These are phyloP conservation scores for Ranitomeya imitator DNA, from an alignment of 2,113 vertebrate species.

Conservation along the genomic window DNA sequence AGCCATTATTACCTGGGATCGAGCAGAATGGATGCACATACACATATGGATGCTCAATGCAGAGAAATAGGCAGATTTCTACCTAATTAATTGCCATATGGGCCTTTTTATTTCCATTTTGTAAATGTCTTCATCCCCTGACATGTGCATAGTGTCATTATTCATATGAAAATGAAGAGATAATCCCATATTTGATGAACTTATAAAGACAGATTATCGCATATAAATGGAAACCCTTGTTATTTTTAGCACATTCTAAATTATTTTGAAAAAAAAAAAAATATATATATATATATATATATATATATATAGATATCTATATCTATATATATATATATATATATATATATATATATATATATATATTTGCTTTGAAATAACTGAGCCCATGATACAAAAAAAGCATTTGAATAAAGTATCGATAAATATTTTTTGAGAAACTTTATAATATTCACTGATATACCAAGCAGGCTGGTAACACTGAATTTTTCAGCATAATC, in stretches of 20 bases:
- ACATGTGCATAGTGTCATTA: neutral
- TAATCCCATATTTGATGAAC: neutral
- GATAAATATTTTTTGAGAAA: conserved; percentile 26
- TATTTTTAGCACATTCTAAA: neutral
- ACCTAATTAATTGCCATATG: conserved; percentile 14
- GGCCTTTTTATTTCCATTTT: conserved; percentile 9
- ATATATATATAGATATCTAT: no score
- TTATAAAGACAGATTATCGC: neutral
- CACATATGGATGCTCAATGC: conserved; percentile 9
- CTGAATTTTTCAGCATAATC: conserved; percentile 49
- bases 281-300: no score
- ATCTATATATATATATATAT: no score
- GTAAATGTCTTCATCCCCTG: conserved; percentile 6
- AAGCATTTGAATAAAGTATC: neutral
- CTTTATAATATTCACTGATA: conserved; percentile 31
- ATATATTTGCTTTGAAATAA: neutral
- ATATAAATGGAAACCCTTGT: neutral
- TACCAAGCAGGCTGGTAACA: neutral
- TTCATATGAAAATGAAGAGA: neutral
- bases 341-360: no score
- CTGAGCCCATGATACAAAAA: neutral
- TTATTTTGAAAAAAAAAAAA: neutral
- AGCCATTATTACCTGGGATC: neutral
- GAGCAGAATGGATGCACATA: neutral
- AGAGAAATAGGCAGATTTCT: neutral